These are phyloP conservation scores for Leptura quadrifasciata DNA, from an alignment of 2,888 invertebrate genomes.

Conservation along the genomic window DNA sequence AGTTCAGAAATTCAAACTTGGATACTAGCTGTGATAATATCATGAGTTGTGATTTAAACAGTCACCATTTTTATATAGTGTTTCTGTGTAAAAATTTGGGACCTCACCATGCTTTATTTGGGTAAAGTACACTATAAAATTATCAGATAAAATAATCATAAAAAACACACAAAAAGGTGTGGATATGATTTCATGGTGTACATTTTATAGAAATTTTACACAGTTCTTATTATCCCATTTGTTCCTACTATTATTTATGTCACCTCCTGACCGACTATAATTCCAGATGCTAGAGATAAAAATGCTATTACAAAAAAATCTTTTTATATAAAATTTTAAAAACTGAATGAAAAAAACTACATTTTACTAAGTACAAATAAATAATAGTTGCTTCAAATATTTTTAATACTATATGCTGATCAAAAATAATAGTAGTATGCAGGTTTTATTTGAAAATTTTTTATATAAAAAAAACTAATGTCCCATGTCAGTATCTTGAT, in stretches of 20 bases:
- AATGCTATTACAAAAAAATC: neutral
- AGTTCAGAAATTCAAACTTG: neutral
- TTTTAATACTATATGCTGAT: neutral
- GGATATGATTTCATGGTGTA: neutral
- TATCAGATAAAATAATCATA: neutral
- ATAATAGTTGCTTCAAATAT: conserved; percentile 1
- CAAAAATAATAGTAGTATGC: too few relatives aligned
- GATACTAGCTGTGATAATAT: neutral
- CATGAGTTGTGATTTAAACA: too few relatives aligned
- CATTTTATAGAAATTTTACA: conserved; percentile 1
- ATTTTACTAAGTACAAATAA: conserved; percentile 15
- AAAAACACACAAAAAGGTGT: neutral
- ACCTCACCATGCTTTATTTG: neutral
- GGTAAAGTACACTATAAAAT: neutral
- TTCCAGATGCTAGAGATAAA: neutral
- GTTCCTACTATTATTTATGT: neutral
- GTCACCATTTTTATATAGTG: too few relatives aligned
- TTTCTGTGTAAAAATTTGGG: too few relatives aligned
- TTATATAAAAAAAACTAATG: too few relatives aligned
- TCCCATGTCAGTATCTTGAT: too few relatives aligned
- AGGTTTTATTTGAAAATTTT: too few relatives aligned
- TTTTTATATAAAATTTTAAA: neutral
- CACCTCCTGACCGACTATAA: neutral
- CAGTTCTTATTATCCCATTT: neutral
- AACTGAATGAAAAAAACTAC: neutral